phyloP scores from a whole-genome alignment of 2,113 vertebrate species.

The Hyperopisus bebe region DNA sequence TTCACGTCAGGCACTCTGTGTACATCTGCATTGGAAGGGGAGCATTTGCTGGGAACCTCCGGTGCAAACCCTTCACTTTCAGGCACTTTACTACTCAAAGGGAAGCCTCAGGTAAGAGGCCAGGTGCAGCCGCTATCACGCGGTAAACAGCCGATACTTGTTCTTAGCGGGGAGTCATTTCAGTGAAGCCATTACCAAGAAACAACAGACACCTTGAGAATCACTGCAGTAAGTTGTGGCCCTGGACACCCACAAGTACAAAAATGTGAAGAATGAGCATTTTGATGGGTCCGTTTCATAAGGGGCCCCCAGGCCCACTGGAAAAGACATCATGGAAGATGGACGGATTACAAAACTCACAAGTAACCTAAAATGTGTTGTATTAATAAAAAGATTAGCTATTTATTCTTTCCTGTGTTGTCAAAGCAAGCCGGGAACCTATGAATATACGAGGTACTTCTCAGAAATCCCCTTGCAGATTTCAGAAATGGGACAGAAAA shows the following conservation, averaged over 20 bases:
- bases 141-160: neutral
- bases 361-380: neutral
- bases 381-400: neutral
- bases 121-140: neutral
- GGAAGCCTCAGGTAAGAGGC: neutral
- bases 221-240: neutral
- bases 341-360: neutral
- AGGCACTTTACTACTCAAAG: neutral
- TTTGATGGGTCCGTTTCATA: neutral
- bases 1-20: neutral
- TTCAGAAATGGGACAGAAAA: neutral
- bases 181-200: neutral
- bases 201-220: neutral
- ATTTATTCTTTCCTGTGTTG: neutral
- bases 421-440: neutral
- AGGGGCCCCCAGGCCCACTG: neutral
- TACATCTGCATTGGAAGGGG: neutral
- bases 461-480: neutral
- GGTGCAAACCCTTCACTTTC: neutral
- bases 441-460: neutral
- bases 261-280: neutral
- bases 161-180: neutral
- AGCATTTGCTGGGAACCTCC: neutral
- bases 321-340: neutral
- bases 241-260: neutral